Evolutionary conservation across 2,888 invertebrate species (phyloP).

Genomic region (Eurois occulta): DNA sequence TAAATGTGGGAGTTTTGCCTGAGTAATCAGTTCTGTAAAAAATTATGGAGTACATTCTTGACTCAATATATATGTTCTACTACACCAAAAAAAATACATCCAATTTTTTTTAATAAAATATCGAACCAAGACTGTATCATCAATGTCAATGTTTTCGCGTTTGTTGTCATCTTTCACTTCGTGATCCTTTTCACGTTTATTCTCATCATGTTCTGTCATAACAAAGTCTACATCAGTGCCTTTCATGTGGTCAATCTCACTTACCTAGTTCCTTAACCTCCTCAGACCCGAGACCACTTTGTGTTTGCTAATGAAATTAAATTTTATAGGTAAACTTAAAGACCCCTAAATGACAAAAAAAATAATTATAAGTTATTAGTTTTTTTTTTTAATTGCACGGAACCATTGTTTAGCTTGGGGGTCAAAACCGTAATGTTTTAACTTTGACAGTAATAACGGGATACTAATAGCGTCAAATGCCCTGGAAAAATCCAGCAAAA

Average conservation of each 20-base stretch:
- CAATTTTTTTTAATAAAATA: slow-evolving; percentile 8
- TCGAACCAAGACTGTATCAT: slow-evolving; percentile 10
- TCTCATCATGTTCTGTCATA: slow-evolving; percentile 4
- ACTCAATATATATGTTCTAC: slow-evolving; percentile 21
- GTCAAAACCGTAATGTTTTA: no score
- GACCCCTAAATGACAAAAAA: no score
- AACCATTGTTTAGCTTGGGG: no score
- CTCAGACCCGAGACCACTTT: no score
- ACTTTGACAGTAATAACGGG: no score
- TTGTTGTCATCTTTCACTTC: slow-evolving; percentile 5
- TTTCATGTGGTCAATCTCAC: background rate
- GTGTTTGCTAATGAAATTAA: no score
- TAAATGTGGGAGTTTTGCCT: slow-evolving; percentile 23
- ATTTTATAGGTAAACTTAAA: no score
- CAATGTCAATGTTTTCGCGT: slow-evolving; percentile 1
- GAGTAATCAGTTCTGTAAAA: slow-evolving; percentile 22
- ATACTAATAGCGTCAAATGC: no score
- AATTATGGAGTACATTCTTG: slow-evolving; percentile 23
- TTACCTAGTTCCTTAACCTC: no score
- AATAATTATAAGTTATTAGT: no score
- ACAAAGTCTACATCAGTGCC: background rate
- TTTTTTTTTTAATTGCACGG: no score
- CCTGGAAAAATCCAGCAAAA: no score
- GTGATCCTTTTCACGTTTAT: slow-evolving; percentile 14
- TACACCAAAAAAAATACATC: slow-evolving; percentile 18